These are phyloP conservation scores for Creontiades dilutus DNA, from an alignment of 2,888 invertebrate species.

Conservation along the genomic window DNA sequence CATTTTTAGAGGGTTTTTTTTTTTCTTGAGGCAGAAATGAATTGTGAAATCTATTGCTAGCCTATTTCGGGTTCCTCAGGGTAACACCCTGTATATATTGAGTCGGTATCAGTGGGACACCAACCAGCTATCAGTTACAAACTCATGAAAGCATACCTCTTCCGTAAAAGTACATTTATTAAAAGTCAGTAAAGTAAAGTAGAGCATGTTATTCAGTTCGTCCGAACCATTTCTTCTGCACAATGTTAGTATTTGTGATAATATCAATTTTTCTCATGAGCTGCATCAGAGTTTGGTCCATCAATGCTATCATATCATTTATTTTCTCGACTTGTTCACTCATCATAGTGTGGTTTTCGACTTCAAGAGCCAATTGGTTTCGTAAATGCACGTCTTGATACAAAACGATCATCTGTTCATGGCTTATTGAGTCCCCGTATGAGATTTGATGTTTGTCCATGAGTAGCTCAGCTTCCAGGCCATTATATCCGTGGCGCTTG, in stretches of 20 bases:
- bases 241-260: neutral
- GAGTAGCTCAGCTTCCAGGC: slow-evolving; percentile 40
- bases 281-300: slow-evolving; percentile 43
- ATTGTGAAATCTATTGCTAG: too few species aligned
- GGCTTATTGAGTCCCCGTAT: neutral
- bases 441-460: slow-evolving; percentile 20
- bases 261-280: slow-evolving; percentile 50
- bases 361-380: slow-evolving; percentile 60
- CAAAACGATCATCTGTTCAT: slow-evolving; percentile 22
- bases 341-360: slow-evolving; percentile 19
- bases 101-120: too few species aligned
- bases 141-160: too few species aligned
- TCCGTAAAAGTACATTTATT: too few species aligned
- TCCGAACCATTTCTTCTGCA: neutral
- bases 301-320: neutral
- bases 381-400: slow-evolving; percentile 23
- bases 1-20: too few species aligned
- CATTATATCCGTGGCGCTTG: slow-evolving; percentile 7
- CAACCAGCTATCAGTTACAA: too few species aligned
- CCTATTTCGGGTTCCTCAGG: too few species aligned
- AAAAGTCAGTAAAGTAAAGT: too few species aligned
- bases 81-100: too few species aligned
- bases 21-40: too few species aligned
- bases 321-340: slow-evolving; percentile 22
- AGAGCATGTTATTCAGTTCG: too few species aligned